These are phyloP conservation scores for Botia almorhae DNA, from an alignment of 2,797 vertebrate genomes.

Conservation along the genomic window DNA sequence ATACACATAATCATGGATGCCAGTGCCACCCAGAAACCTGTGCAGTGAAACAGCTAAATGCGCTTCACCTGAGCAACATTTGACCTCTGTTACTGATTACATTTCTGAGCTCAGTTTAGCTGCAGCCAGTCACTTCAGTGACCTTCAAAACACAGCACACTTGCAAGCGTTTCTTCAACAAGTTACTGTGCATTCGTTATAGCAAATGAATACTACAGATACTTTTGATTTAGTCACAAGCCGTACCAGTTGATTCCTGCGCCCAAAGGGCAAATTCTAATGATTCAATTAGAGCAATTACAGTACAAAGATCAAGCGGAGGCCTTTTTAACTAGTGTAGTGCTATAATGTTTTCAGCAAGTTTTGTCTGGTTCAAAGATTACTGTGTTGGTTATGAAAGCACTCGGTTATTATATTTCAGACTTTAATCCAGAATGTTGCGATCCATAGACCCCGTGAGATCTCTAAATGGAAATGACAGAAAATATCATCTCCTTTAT, in stretches of 20 bases:
- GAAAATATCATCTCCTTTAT: slow-evolving; percentile 27
- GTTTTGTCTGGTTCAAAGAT: slow-evolving; percentile 5
- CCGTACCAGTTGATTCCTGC: neutral
- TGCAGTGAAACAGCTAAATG: neutral
- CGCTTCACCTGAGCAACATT: neutral
- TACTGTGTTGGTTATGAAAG: slow-evolving; percentile 12
- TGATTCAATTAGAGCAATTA: slow-evolving; percentile 1
- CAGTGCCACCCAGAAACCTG: slow-evolving; percentile 18
- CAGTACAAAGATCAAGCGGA: neutral
- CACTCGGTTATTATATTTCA: slow-evolving; percentile 31
- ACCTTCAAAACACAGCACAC: neutral
- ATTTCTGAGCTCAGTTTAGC: neutral
- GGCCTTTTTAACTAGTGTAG: neutral
- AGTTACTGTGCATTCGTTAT: neutral
- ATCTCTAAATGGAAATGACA: slow-evolving; percentile 35
- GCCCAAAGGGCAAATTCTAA: neutral
- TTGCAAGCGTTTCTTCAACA: neutral
- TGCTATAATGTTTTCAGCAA: neutral
- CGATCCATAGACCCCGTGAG: slow-evolving; percentile 11
- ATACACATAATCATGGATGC: slow-evolving; percentile 38
- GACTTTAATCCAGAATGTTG: slow-evolving; percentile 33
- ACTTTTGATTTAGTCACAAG: neutral
- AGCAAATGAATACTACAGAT: neutral
- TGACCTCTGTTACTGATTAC: neutral
- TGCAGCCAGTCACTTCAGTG: neutral